Evolutionary conservation across 2,113 vertebrate species (phyloP).

Genomic region (Urocolius indicus): DNA sequence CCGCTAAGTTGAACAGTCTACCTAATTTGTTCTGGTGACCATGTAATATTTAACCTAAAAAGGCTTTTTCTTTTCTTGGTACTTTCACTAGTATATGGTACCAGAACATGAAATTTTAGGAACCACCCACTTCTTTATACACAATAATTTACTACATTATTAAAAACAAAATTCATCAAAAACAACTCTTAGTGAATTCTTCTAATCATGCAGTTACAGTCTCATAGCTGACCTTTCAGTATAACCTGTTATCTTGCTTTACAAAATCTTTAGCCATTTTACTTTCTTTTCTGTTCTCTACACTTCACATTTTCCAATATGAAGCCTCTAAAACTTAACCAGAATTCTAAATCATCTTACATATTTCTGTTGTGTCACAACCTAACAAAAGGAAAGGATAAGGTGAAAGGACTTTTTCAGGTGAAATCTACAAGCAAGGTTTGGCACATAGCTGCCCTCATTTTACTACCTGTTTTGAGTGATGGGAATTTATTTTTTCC

Average conservation of each 20-base stretch:
- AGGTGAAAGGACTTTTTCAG: background rate
- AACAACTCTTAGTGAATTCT: background rate
- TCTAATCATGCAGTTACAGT: background rate
- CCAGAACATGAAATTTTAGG: background rate
- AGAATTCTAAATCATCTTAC: background rate
- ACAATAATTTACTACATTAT: background rate
- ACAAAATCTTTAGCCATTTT: background rate
- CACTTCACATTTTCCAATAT: background rate
- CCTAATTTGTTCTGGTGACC: background rate
- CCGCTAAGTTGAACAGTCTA: background rate
- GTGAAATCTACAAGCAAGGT: background rate
- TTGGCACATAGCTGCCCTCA: background rate
- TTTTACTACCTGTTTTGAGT: background rate
- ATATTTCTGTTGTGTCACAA: background rate
- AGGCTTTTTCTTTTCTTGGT: background rate
- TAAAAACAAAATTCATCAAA: background rate
- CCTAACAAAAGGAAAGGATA: background rate
- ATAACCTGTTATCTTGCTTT: background rate
- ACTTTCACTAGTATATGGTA: background rate
- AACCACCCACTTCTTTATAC: background rate
- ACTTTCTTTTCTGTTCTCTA: background rate
- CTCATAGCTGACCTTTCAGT: background rate
- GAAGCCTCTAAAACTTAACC: background rate
- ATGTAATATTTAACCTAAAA: background rate
- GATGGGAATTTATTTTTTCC: background rate